A percentile compares a stretch with the other conserved stretches of the same genome.
Conservation (phyloP, 2,888 invertebrate genomes). For the Alviniconcha strummeri region DNA sequence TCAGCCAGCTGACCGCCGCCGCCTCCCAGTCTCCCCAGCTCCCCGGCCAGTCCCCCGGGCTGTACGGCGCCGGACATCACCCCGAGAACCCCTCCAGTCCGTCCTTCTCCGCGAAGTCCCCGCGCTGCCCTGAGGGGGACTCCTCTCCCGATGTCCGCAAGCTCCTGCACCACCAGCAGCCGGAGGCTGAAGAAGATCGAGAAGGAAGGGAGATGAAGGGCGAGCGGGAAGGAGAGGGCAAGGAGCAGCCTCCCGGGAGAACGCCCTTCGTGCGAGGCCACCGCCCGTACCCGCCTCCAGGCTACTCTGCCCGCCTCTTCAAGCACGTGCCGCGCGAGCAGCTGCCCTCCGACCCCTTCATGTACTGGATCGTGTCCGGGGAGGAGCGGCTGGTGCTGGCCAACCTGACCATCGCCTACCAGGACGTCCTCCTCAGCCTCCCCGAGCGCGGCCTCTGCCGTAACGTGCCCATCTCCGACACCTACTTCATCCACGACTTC, state of each 20-base stretch:
- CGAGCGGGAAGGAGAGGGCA: too few species aligned
- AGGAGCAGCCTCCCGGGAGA: not conserved
- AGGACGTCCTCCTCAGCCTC: constrained; percentile 28
- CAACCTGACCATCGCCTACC: constrained; percentile 32
- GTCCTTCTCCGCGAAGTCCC: not conserved
- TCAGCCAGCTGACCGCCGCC: constrained; percentile 4
- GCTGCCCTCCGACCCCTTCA: constrained; percentile 31
- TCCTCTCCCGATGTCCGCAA: not conserved
- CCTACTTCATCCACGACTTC: constrained; percentile 31
- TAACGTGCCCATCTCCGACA: constrained; percentile 18
- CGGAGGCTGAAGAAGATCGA: not conserved
- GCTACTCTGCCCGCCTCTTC: constrained; percentile 24
- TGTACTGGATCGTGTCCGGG: constrained; percentile 30
- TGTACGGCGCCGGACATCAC: too few species aligned
- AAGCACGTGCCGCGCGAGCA: constrained; percentile 29
- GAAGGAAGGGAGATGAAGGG: not conserved
- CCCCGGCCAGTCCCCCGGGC: too few species aligned
- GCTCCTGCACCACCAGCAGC: not conserved
- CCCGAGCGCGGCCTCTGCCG: constrained; percentile 27
- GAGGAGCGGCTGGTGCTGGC: constrained; percentile 27
- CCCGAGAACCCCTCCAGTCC: not conserved
- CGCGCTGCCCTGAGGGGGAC: not conserved
- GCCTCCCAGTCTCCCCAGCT: not conserved
- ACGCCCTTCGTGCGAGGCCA: not conserved
- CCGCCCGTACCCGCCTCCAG: not conserved